phyloP scores from a whole-genome alignment of 2,113 vertebrate species.

The Calidris pygmaea region DNA sequence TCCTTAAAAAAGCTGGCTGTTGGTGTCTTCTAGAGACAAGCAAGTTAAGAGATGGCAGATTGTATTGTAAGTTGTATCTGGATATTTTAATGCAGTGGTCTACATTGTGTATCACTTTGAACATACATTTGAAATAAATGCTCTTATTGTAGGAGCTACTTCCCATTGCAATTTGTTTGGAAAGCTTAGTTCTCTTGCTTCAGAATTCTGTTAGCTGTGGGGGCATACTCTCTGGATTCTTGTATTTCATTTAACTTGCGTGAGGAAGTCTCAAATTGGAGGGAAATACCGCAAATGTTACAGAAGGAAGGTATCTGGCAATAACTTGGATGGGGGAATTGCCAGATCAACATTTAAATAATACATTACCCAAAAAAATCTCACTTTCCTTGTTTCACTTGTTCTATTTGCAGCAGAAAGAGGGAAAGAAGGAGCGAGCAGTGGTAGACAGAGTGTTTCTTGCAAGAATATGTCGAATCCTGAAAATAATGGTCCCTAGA shows the following conservation, averaged over 20 bases:
- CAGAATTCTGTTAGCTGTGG: neutral
- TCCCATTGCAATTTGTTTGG: neutral
- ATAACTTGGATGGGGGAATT: neutral
- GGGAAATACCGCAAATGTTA: neutral
- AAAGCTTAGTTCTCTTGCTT: neutral
- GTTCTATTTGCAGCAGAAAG: constrained; percentile 77
- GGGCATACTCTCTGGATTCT: neutral
- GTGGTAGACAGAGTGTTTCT: constrained; percentile 90
- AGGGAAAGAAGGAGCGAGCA: constrained; percentile 88
- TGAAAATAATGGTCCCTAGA: constrained; percentile 88
- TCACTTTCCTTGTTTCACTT: neutral
- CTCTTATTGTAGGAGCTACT: neutral
- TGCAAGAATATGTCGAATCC: constrained; percentile 79
- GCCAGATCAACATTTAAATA: neutral
- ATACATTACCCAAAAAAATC: neutral
- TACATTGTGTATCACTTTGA: neutral
- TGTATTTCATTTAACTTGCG: neutral
- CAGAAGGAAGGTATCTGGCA: neutral
- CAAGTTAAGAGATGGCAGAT: neutral
- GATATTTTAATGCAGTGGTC: neutral
- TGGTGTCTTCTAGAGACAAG: neutral
- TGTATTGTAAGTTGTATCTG: neutral
- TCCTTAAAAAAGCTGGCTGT: neutral
- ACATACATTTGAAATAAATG: neutral
- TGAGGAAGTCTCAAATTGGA: neutral